Percentiles rank a stretch among this genome's conserved stretches.
Evolutionary conservation across 2,888 invertebrate genomes (phyloP).

Genomic region (Ecliptopera silaceata): DNA sequence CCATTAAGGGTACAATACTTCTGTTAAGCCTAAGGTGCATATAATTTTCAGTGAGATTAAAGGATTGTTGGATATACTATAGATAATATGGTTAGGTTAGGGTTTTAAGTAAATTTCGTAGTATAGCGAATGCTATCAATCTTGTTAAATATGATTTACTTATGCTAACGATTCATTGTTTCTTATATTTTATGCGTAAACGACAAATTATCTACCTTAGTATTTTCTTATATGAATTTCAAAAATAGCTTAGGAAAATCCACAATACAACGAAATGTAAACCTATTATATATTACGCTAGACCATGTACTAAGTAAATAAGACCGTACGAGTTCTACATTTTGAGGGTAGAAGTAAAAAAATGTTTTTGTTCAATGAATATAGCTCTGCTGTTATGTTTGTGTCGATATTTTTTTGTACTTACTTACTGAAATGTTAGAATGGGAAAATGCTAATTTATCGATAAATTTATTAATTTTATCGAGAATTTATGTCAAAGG

Average conservation of each 20-base stretch:
- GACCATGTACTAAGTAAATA: not conserved
- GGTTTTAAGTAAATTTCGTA: not conserved
- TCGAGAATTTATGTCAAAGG: too few species aligned
- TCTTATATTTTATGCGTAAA: not conserved
- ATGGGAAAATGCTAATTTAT: too few species aligned
- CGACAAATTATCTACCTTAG: not conserved
- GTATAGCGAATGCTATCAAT: not conserved
- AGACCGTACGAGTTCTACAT: not conserved
- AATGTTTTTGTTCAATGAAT: too few species aligned
- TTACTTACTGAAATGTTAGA: too few species aligned
- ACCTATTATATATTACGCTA: not conserved
- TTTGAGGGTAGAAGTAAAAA: not conserved
- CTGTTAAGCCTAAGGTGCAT: slow-evolving; percentile 63
- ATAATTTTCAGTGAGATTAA: slow-evolving; percentile 59
- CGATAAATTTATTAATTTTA: too few species aligned
- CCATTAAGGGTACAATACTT: slow-evolving; percentile 40
- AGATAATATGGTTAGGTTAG: not conserved
- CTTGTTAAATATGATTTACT: not conserved
- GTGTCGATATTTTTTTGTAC: too few species aligned
- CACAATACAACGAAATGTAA: slow-evolving; percentile 14
- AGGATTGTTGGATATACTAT: slow-evolving; percentile 47
- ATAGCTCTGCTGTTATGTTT: too few species aligned
- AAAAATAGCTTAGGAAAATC: not conserved
- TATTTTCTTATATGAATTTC: not conserved
- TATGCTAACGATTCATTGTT: not conserved